Evolutionary conservation across 2,888 invertebrate genomes (phyloP).

Genomic region (Zygogramma bicolorata): DNA sequence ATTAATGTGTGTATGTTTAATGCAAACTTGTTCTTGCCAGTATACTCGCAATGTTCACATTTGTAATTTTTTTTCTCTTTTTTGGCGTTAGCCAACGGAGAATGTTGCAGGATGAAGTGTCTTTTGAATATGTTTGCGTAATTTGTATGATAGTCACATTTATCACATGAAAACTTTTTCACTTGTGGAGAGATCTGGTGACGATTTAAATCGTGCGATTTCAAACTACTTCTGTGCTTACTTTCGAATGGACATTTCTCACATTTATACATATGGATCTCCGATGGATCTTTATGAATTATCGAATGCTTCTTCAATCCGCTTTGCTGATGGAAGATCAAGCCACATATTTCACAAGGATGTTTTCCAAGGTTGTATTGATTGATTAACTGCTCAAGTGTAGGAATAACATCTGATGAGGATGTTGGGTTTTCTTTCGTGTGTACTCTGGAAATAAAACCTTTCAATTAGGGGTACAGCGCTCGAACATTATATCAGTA

Average conservation of each 20-base stretch:
- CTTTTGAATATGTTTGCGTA: background rate
- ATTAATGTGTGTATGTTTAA: background rate
- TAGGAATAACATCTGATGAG: no score
- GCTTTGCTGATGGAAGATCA: background rate
- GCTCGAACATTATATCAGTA: no score
- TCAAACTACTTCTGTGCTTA: background rate
- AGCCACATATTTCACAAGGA: background rate
- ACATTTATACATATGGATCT: background rate
- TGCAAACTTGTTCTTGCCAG: background rate
- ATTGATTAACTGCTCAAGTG: no score
- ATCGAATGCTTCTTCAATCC: background rate
- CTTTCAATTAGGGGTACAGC: no score
- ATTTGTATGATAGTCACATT: background rate
- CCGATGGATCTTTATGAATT: background rate
- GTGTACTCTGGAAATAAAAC: no score
- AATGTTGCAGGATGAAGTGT: background rate
- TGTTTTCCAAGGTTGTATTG: background rate
- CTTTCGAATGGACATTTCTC: background rate
- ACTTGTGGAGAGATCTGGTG: background rate
- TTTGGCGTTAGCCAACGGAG: background rate
- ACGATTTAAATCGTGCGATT: background rate
- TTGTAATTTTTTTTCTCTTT: background rate
- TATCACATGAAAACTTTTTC: constrained; percentile 10
- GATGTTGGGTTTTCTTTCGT: no score
- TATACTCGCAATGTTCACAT: background rate